These are phyloP conservation scores for Eucidaris tribuloides DNA, from an alignment of 35 echinoderm and acorn worm genomes.

Conservation along the genomic window DNA sequence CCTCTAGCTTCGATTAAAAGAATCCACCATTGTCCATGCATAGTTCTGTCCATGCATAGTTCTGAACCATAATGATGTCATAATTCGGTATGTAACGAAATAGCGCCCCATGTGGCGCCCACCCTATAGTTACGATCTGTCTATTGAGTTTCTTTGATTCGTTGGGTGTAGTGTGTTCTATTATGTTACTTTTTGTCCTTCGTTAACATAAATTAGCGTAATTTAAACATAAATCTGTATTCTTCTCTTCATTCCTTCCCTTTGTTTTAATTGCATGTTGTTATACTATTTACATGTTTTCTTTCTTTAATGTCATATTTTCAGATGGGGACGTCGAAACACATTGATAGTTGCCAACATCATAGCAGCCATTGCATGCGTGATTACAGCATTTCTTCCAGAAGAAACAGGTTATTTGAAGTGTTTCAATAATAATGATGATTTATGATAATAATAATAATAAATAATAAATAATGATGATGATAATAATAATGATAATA, in stretches of 20 bases:
- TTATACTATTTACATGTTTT: background rate
- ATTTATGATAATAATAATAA: no score
- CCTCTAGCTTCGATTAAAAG: no score
- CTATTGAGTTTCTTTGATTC: background rate
- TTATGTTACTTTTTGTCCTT: background rate
- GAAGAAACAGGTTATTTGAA: conserved; percentile 45
- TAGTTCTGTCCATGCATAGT: no score
- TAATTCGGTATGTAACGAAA: no score
- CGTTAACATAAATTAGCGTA: background rate
- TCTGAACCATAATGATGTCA: no score
- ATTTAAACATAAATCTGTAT: background rate
- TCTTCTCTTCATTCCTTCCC: background rate
- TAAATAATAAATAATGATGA: no score
- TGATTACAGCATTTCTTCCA: conserved; percentile 59
- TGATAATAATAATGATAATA: no score
- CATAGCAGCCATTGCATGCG: conserved; percentile 46
- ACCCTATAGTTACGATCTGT: no score
- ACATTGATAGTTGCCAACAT: conserved; percentile 48
- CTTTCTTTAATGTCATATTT: no score
- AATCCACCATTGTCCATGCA: no score
- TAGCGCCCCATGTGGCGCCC: no score
- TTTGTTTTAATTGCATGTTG: background rate
- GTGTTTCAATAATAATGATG: no score
- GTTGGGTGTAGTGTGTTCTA: background rate
- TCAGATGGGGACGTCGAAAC: conserved; percentile 70